Evolutionary conservation across 2,888 invertebrate species (phyloP).

Genomic region (Lasioglossum marginatum): DNA sequence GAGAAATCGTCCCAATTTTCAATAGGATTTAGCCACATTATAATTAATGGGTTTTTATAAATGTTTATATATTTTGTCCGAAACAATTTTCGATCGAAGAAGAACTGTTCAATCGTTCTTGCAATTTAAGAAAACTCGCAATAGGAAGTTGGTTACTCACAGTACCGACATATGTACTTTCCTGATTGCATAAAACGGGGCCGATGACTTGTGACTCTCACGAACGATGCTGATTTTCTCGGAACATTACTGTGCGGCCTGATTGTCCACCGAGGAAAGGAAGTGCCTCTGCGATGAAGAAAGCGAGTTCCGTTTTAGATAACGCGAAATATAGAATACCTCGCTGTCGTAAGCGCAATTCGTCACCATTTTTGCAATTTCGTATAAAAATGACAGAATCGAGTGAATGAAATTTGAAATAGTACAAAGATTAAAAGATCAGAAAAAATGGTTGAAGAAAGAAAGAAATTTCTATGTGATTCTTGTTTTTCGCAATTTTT

Average conservation of each 20-base stretch:
- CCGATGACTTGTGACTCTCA: not conserved
- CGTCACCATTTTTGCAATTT: not conserved
- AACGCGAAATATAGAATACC: not conserved
- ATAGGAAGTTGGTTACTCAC: slow-evolving; percentile 29
- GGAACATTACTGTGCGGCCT: not conserved
- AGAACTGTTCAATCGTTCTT: not conserved
- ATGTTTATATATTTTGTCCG: not conserved
- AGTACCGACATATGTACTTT: not conserved
- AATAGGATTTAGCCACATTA: not conserved
- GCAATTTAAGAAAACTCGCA: slow-evolving; percentile 6
- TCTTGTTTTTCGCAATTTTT: too few species aligned
- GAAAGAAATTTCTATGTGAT: not conserved
- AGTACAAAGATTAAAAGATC: not conserved
- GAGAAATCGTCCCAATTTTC: too few species aligned
- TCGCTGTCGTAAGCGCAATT: not conserved
- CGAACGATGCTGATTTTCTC: slow-evolving; percentile 5
- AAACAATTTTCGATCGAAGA: not conserved
- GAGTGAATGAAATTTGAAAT: not conserved
- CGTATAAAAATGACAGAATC: not conserved
- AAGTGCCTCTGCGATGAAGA: not conserved
- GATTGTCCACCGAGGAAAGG: not conserved
- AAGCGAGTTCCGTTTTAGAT: not conserved
- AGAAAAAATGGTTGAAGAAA: not conserved
- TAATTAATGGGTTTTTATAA: not conserved
- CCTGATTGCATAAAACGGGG: slow-evolving; percentile 9